These are phyloP conservation scores for Pseudomugil tenellus DNA, from an alignment of 2,797 vertebrate genomes.

Conservation along the genomic window DNA sequence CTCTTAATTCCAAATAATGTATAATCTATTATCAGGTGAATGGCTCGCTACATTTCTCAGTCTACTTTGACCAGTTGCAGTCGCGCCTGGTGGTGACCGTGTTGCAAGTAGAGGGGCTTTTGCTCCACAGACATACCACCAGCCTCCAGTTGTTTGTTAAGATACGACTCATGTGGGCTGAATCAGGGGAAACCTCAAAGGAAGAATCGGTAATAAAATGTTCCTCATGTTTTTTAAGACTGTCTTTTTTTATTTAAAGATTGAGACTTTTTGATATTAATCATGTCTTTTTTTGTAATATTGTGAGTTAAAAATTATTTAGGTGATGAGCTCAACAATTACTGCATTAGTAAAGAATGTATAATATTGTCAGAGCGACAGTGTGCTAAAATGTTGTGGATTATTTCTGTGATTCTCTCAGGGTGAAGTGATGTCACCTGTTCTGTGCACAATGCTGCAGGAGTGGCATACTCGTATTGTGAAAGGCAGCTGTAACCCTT, in stretches of 20 bases:
- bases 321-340: neutral
- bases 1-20: too few species aligned
- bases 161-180: constrained; percentile 69
- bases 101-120: constrained; percentile 73
- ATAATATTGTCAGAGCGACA: neutral
- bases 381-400: neutral
- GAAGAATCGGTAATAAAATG: constrained; percentile 48
- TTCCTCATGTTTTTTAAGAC: neutral
- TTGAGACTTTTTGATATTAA: neutral
- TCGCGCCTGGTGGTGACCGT: constrained; percentile 77
- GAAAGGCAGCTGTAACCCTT: constrained; percentile 76
- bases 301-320: neutral
- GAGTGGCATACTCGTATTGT: constrained; percentile 80
- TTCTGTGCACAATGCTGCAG: constrained; percentile 72
- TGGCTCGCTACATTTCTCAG: constrained; percentile 75
- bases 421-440: constrained; percentile 17
- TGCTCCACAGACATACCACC: constrained; percentile 21
- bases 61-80: constrained; percentile 72
- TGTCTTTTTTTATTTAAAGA: neutral
- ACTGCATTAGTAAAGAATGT: neutral
- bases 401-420: constrained; percentile 32
- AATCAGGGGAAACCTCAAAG: constrained; percentile 24
- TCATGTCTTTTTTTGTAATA: neutral
- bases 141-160: constrained; percentile 68
- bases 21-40: constrained; percentile 35